Percentiles rank a stretch among this genome's conserved stretches.
Conservation (phyloP, 2,888 invertebrate genomes). For the Sphinx pinastri region DNA sequence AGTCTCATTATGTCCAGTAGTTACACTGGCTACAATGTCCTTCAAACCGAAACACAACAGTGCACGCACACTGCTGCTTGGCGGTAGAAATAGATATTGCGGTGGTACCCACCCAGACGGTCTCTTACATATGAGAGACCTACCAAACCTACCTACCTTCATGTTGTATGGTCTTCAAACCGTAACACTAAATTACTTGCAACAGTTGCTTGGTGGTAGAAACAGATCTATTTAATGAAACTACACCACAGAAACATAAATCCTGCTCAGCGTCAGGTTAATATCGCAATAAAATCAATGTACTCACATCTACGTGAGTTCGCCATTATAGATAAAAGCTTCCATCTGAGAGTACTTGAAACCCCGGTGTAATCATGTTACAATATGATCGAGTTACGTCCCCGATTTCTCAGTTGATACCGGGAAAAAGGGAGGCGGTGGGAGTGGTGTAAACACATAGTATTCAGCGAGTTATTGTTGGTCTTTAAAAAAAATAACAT, state of each 20-base stretch:
- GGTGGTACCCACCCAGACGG: too few species aligned
- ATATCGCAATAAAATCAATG: neutral
- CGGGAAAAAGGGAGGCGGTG: slow-evolving; percentile 52
- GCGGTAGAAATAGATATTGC: too few species aligned
- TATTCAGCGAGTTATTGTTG: neutral
- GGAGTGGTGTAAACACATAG: slow-evolving; percentile 33
- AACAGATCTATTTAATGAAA: neutral
- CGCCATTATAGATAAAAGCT: slow-evolving; percentile 74
- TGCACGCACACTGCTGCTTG: too few species aligned
- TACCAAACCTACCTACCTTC: too few species aligned
- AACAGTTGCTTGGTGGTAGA: too few species aligned
- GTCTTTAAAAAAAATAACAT: neutral
- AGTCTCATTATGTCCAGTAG: too few species aligned
- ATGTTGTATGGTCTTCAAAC: too few species aligned
- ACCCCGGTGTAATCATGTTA: slow-evolving; percentile 69
- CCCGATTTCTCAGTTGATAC: slow-evolving; percentile 66
- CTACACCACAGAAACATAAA: neutral
- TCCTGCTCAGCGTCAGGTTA: neutral
- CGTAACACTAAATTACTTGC: too few species aligned
- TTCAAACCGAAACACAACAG: too few species aligned
- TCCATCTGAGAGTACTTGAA: slow-evolving; percentile 57
- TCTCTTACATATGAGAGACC: too few species aligned
- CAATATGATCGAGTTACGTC: slow-evolving; percentile 77
- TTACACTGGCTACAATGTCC: too few species aligned
- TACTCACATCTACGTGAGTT: slow-evolving; percentile 26